Conservation (phyloP, 2,797 vertebrate genomes). For the Acropternis orthonyx region DNA sequence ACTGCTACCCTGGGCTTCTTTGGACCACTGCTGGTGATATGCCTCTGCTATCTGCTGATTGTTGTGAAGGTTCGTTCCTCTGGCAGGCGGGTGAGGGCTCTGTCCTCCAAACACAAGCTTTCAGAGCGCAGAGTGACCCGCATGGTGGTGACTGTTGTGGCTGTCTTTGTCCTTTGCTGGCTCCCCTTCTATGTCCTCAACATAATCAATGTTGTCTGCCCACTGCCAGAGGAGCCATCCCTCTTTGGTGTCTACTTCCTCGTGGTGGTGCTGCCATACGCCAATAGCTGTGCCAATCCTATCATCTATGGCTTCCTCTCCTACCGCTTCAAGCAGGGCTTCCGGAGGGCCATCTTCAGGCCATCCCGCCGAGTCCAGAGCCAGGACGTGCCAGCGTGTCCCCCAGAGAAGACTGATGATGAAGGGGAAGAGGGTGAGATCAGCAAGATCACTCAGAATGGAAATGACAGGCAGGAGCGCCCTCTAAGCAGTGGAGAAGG, state of each 20-base stretch:
- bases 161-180: conserved; percentile 94
- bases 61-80: conserved; percentile 92
- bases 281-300: conserved; percentile 96
- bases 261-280: conserved; percentile 90
- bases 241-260: conserved; percentile 93
- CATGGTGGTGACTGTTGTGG: conserved; percentile 96
- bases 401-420: conserved; percentile 48
- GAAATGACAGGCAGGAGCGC: conserved; percentile 31
- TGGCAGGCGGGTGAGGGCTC: conserved; percentile 79
- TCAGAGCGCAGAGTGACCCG: conserved; percentile 92
- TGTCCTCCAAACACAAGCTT: conserved; percentile 87
- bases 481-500: neutral
- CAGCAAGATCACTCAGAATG: conserved; percentile 71
- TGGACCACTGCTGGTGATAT: conserved; percentile 92
- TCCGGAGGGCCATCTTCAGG: conserved; percentile 84
- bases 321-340: conserved; percentile 95
- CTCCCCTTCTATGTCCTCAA: conserved; percentile 95
- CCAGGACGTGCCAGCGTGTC: conserved; percentile 58
- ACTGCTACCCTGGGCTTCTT: conserved; percentile 93
- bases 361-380: conserved; percentile 75
- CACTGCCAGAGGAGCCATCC: conserved; percentile 87
- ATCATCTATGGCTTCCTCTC: conserved; percentile 95
- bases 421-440: conserved; percentile 63
- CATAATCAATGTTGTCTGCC: conserved; percentile 91
- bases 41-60: conserved; percentile 93